Evolutionary conservation across 2,797 vertebrate species (phyloP).

Genomic region (Bufotes viridis): DNA sequence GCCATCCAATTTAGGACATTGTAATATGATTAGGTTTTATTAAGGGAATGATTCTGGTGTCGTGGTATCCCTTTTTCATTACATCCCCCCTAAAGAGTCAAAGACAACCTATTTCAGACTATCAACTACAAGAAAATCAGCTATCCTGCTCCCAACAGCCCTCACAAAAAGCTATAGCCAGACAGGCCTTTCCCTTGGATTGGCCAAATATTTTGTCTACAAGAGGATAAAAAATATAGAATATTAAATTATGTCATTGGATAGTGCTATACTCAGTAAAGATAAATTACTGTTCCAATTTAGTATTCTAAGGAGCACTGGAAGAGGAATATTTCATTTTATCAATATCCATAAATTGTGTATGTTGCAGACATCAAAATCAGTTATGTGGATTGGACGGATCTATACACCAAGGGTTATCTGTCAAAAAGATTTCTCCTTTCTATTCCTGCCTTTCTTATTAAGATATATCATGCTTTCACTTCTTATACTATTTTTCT

Average conservation of each 20-base stretch:
- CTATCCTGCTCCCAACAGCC: too few relatives aligned
- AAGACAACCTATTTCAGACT: too few relatives aligned
- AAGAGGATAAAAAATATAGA: background rate
- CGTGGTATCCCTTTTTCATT: too few relatives aligned
- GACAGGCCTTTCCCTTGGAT: too few relatives aligned
- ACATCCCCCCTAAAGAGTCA: too few relatives aligned
- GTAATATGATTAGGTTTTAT: too few relatives aligned
- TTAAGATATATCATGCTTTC: slow-evolving; percentile 17
- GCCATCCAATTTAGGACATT: background rate
- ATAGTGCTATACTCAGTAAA: background rate
- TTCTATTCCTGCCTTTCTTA: slow-evolving; percentile 5
- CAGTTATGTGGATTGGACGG: background rate
- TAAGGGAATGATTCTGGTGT: too few relatives aligned
- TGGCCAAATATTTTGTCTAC: too few relatives aligned
- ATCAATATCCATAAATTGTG: background rate
- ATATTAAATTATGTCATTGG: background rate
- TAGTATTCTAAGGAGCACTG: background rate
- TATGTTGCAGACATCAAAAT: background rate
- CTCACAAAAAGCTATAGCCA: too few relatives aligned
- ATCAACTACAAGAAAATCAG: too few relatives aligned
- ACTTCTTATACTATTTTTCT: slow-evolving; percentile 5
- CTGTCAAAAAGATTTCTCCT: slow-evolving; percentile 7
- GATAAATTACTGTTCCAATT: background rate
- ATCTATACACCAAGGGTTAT: background rate
- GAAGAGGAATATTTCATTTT: background rate